Percentiles rank a stretch among this genome's conserved stretches.
Evolutionary conservation across 2,888 invertebrate genomes (phyloP).

Genomic region (Cenopis cana): DNA sequence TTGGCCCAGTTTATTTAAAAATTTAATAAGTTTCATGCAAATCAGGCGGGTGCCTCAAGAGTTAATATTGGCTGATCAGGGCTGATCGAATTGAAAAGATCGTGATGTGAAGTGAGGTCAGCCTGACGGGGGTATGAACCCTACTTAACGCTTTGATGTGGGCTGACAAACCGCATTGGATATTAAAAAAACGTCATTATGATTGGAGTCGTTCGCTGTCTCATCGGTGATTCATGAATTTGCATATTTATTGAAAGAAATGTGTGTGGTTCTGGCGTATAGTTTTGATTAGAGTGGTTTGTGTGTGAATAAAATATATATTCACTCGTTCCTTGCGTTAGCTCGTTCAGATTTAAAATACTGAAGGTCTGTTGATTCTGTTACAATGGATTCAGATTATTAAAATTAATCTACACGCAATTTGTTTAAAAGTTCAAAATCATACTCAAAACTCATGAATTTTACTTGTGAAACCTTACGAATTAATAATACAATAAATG

Average conservation of each 20-base stretch:
- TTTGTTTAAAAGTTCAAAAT: too few relatives aligned
- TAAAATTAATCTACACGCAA: too few relatives aligned
- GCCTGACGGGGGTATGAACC: constrained; percentile 79
- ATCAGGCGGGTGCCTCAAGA: constrained; percentile 66
- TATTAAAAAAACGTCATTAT: constrained; percentile 65
- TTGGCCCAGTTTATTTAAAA: constrained; percentile 55
- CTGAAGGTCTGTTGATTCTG: background rate
- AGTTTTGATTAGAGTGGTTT: background rate
- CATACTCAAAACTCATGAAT: too few relatives aligned
- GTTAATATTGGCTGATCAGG: constrained; percentile 75
- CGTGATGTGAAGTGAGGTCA: constrained; percentile 72
- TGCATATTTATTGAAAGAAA: constrained; percentile 29
- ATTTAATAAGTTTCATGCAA: constrained; percentile 83
- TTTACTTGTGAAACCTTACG: too few relatives aligned
- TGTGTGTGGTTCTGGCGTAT: constrained; percentile 1
- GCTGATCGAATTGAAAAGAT: constrained; percentile 77
- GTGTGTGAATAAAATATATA: background rate
- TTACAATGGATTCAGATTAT: too few relatives aligned
- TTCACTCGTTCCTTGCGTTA: background rate
- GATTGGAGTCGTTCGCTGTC: constrained; percentile 46
- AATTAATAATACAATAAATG: too few relatives aligned
- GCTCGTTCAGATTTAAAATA: too few relatives aligned
- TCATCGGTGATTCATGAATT: constrained; percentile 35
- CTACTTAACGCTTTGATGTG: constrained; percentile 69
- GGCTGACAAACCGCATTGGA: constrained; percentile 70